phyloP scores from a whole-genome alignment of 2,888 invertebrate species.

The Drosophila koepferae region DNA sequence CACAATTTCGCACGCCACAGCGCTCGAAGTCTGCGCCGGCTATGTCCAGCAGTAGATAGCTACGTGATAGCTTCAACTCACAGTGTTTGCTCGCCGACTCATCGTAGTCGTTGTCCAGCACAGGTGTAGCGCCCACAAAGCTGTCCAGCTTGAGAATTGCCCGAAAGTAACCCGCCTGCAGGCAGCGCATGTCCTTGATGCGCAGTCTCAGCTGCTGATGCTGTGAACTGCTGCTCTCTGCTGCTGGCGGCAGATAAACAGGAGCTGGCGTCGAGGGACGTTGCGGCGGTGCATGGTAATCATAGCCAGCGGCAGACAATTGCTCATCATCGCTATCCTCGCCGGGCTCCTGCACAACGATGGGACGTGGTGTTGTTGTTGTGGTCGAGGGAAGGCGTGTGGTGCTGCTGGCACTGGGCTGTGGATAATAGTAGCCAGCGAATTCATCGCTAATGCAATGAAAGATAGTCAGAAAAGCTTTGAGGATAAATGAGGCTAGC shows the following conservation, averaged over 20 bases:
- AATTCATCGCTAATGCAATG: conserved; percentile 46
- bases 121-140: conserved; percentile 82
- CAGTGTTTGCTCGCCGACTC: conserved; percentile 74
- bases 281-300: conserved; percentile 69
- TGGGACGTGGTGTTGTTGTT: conserved; percentile 63
- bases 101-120: conserved; percentile 84
- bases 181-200: conserved; percentile 83
- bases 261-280: conserved; percentile 73
- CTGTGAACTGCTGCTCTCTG: background rate
- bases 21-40: conserved; percentile 85
- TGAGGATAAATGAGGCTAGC: background rate
- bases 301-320: conserved; percentile 64
- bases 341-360: conserved; percentile 74
- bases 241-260: conserved; percentile 62
- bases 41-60: conserved; percentile 85
- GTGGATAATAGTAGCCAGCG: conserved; percentile 72
- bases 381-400: conserved; percentile 30
- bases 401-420: conserved; percentile 52
- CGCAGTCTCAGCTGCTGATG: conserved; percentile 74
- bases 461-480: background rate
- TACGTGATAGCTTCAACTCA: conserved; percentile 78
- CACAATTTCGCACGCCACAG: conserved; percentile 86
- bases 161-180: conserved; percentile 83
- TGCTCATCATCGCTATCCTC: conserved; percentile 48
- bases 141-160: conserved; percentile 84